Conservation (phyloP, 2,797 vertebrate species). For the Denticeps clupeoides region DNA sequence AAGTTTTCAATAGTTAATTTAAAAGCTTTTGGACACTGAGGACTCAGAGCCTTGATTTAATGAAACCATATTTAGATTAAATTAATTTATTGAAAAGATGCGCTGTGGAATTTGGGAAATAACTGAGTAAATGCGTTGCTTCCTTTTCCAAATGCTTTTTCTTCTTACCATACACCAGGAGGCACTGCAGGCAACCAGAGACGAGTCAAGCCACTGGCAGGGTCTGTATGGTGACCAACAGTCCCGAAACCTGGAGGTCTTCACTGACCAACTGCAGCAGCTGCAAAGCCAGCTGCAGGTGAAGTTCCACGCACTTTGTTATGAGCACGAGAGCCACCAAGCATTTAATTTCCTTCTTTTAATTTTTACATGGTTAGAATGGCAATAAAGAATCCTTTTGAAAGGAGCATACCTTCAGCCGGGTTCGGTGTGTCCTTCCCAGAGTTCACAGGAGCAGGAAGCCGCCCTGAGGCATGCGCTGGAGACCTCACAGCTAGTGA, state of each 20-base stretch:
- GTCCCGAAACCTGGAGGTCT: constrained; percentile 50
- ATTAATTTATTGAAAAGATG: no score
- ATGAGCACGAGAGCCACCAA: no score
- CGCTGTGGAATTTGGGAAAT: no score
- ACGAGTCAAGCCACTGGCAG: constrained; percentile 67
- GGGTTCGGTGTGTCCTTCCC: constrained; percentile 21
- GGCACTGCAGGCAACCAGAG: constrained; percentile 49
- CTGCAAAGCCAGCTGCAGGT: constrained; percentile 77
- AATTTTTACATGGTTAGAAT: no score
- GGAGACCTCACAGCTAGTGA: constrained; percentile 48
- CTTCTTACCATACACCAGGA: constrained; percentile 49
- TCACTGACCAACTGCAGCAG: constrained; percentile 55
- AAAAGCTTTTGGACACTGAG: no score
- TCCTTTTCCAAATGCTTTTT: not conserved
- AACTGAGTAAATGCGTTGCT: not conserved
- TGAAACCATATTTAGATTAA: no score
- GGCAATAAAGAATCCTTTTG: no score
- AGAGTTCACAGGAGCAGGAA: constrained; percentile 61
- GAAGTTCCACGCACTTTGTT: no score
- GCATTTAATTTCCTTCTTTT: no score
- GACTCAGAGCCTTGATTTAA: no score
- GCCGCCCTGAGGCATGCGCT: constrained; percentile 47
- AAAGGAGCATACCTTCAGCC: not conserved
- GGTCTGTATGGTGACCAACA: constrained; percentile 55
- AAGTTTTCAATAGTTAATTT: no score